Base-by-base conservation (phyloP, 2,797 vertebrate genomes). In the Hylomyscus alleni region DNA sequence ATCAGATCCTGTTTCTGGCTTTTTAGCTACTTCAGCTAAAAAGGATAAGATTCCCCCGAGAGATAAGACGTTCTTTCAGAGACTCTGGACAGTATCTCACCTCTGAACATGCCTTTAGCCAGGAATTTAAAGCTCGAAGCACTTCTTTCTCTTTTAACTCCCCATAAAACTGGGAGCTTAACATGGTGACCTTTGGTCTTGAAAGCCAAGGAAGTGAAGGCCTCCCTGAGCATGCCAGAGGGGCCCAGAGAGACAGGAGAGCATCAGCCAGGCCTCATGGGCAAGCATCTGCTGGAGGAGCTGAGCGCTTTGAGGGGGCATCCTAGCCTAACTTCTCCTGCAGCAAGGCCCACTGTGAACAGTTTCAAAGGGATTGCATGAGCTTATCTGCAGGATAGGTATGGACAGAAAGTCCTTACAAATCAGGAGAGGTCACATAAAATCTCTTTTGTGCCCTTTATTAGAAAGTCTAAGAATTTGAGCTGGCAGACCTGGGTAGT, bases 21-120 rank as follows among this genome's bases (percentile, higher is more conserved):
- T 94, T 94, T 80, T 87, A 92, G 80, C 31, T 80, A 67, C 78
- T 62, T 96, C n/a, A 19, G 15, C 90, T 94, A 29, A 92, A 94
- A 69, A 60, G 87, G 80, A 50, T 82, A 37, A 77, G 52, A 75
- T 92, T 72, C 52, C n/a, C 72, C 26, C 34, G 85, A 89, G 73
- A 94, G 85, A 94, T 65, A 80, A 84, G 62, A 83, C 52, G 7
- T 73, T 89, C 78, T 85, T 91, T 96, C 75, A 58, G 10, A 75
- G 69, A 95, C 50, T 69, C 75, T 81, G 54, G 89, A 82, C 81
- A 88, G 77, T n/a, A 10, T 91, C 76, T 76, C 47, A 58, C 90
- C 82, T 93, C 69, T 94, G 84, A 89, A 19, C 29, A 56, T 78
- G 54, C 14, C 54, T 37, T 85, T 78, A 92, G 67, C 40, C 60